Percentiles rank a stretch among this genome's conserved stretches.
Conservation (phyloP, 1,140 invertebrate species). For the Venturia canescens region DNA sequence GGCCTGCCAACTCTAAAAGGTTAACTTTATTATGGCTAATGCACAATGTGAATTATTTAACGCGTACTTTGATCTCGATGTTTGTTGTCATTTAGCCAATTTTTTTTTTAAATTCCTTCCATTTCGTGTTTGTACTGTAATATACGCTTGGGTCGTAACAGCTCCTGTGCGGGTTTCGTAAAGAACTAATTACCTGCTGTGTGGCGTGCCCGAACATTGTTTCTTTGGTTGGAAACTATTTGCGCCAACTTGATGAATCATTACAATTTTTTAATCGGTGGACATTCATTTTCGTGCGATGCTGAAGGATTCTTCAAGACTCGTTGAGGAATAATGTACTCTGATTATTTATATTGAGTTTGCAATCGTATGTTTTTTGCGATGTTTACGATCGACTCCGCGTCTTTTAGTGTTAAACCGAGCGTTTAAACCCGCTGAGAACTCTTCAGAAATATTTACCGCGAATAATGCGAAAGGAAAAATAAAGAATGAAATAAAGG, state of each 20-base stretch:
- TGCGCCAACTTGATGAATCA: not conserved
- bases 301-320: not conserved
- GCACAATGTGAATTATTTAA: not conserved
- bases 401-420: conserved; percentile 10
- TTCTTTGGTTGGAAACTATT: no score
- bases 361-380: not conserved
- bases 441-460: not conserved
- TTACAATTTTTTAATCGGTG: no score
- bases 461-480: not conserved
- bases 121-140: no score
- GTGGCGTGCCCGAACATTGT: no score
- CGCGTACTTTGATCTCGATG: not conserved
- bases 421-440: not conserved
- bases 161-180: no score
- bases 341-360: conserved; percentile 21
- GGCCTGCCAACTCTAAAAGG: not conserved
- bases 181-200: no score
- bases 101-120: not conserved
- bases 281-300: no score
- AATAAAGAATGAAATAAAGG: not conserved
- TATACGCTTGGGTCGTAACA: no score
- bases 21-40: not conserved
- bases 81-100: not conserved
- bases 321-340: not conserved
- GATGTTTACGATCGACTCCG: not conserved